Conservation (phyloP, 2,888 invertebrate species). For the Idaea biselata region DNA sequence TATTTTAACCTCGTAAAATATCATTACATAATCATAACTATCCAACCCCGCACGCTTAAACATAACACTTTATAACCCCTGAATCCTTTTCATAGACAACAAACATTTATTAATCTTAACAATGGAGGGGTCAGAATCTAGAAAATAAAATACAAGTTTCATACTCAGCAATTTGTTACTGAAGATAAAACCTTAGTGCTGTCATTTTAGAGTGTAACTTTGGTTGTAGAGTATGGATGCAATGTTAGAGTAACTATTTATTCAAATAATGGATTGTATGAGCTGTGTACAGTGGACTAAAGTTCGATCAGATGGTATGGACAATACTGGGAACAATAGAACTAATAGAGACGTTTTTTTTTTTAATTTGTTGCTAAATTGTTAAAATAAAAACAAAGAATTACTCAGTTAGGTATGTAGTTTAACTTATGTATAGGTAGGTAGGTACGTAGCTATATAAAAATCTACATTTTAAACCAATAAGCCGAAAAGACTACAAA, state of each 20-base stretch:
- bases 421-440: no score
- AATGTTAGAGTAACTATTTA: constrained; percentile 29
- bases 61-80: constrained; percentile 14
- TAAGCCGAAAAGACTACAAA: no score
- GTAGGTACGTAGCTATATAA: no score
- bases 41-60: background rate
- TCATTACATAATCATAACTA: background rate
- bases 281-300: constrained; percentile 48
- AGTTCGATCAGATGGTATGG: constrained; percentile 62
- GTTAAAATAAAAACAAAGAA: background rate
- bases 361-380: background rate
- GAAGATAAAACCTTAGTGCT: constrained; percentile 16
- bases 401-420: no score
- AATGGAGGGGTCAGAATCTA: constrained; percentile 45
- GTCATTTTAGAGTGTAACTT: constrained; percentile 15
- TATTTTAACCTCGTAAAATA: background rate
- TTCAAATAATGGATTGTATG: constrained; percentile 35
- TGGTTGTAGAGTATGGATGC: constrained; percentile 14
- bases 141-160: constrained; percentile 41
- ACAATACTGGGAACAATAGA: constrained; percentile 44
- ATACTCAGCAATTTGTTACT: constrained; percentile 21
- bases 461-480: no score
- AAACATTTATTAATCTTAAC: constrained; percentile 37
- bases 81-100: constrained; percentile 23
- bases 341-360: constrained; percentile 4